phyloP scores from a whole-genome alignment of 2,113 vertebrate species.

The Platichthys flesus region DNA sequence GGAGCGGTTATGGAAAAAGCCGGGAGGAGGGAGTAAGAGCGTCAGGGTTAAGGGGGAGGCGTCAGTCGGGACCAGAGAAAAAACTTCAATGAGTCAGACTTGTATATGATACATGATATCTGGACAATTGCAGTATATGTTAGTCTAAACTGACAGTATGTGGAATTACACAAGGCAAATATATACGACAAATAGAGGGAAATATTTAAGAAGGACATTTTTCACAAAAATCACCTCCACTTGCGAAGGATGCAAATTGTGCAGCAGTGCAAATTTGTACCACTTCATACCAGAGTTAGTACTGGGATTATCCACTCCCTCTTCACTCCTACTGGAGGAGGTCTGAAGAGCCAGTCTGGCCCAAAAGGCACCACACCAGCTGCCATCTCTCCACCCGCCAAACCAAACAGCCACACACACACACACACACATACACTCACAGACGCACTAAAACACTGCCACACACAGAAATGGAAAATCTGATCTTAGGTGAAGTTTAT shows the following conservation, averaged over 20 bases:
- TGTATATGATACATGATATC: neutral
- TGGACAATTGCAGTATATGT: neutral
- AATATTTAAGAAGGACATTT: neutral
- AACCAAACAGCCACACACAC: slow-evolving; percentile 70
- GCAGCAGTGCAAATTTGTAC: slow-evolving; percentile 6
- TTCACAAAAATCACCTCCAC: slow-evolving; percentile 15
- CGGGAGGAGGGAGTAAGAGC: slow-evolving; percentile 3
- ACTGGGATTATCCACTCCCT: neutral
- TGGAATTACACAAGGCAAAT: slow-evolving; percentile 18
- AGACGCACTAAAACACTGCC: slow-evolving; percentile 47
- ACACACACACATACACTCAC: slow-evolving; percentile 55
- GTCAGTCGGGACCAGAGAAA: slow-evolving; percentile 13
- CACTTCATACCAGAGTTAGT: neutral
- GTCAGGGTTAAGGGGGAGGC: neutral
- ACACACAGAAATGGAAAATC: slow-evolving; percentile 70
- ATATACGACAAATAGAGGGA: slow-evolving; percentile 12
- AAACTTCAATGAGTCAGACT: neutral
- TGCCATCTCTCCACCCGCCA: slow-evolving; percentile 62
- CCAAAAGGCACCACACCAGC: slow-evolving; percentile 46
- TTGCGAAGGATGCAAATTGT: neutral
- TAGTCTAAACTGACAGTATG: neutral
- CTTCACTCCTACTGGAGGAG: slow-evolving; percentile 23
- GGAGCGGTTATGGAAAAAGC: slow-evolving; percentile 54
- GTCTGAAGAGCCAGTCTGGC: slow-evolving; percentile 25
- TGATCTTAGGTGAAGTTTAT: slow-evolving; percentile 60